Evolutionary conservation across 2,797 vertebrate species (phyloP).

Genomic region (Microcaecilia unicolor): DNA sequence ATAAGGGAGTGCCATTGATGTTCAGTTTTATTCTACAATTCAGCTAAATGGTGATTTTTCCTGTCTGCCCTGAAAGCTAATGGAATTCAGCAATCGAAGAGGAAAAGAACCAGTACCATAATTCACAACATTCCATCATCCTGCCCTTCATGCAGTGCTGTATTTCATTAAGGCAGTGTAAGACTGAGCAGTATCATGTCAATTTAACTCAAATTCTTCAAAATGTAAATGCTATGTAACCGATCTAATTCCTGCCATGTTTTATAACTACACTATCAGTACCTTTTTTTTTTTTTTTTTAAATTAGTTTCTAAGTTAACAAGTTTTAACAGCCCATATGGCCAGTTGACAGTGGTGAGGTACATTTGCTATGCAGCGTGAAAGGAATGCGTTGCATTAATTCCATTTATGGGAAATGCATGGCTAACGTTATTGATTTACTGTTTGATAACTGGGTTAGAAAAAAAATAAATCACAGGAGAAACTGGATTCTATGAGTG

Average conservation of each 20-base stretch:
- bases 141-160: conserved; percentile 27
- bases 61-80: conserved; percentile 16
- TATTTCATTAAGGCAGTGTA: conserved; percentile 33
- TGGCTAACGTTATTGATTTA: too few relatives aligned
- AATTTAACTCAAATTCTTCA: conserved; percentile 28
- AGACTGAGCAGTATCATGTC: conserved; percentile 20
- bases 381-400: neutral
- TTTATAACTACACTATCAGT: conserved; percentile 14
- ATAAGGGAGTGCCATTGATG: too few relatives aligned
- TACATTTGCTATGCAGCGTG: conserved; percentile 5
- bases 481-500: too few relatives aligned
- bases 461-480: too few relatives aligned
- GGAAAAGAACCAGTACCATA: conserved; percentile 34
- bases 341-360: neutral
- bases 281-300: too few relatives aligned
- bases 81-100: conserved; percentile 22
- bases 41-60: conserved; percentile 8
- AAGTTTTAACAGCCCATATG: neutral
- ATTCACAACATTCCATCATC: conserved; percentile 29
- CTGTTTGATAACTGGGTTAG: too few relatives aligned
- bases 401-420: too few relatives aligned
- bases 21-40: conserved; percentile 2
- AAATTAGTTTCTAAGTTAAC: too few relatives aligned
- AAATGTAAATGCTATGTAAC: conserved; percentile 19
- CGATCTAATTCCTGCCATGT: conserved; percentile 1